Evolutionary conservation across 2,797 vertebrate species (phyloP), one percentile per base, ranked within the genome.

Genomic region (Sciurus carolinensis): DNA sequence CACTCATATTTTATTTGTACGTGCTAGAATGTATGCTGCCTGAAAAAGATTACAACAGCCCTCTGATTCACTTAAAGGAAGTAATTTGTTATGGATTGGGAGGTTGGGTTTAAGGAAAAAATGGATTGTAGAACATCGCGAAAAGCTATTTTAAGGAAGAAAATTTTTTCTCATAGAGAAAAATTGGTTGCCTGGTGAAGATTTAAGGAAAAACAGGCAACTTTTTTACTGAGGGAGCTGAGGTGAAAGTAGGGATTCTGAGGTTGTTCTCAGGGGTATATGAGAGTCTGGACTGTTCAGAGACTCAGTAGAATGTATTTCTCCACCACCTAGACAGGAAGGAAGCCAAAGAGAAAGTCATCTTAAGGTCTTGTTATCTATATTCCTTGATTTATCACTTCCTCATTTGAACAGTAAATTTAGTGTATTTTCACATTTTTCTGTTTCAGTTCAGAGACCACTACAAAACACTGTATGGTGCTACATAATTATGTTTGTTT

Each of bases 1-100:
- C 17, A 80, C 39, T 81, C 82, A 52, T 82, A 92, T 84, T 87
- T 96, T 92, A 94, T 97, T 95, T 96, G 54, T 95, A 97, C 97
- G 87, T 75, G 12, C 79, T 97, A 54, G 93, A 86, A 96, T 93
- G 93, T 94, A 77, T 76, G 50, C 59, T 36, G 42, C 50, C 54
- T 83, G 39, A 82, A 95, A 95, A 95, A 95, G 89, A 96, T 82
- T 86, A 66, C 57, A 96, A 66, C 18, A 84, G 79, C 44, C 92
- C 22, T 72, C 54, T 94, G 91, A 96, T 84, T 97, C 93, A 97
- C 81, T 92, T 91, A 96, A 79, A 95, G 87, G 85, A 95, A 94
- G 28, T 90, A 71, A 92, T 81, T 97, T 96, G n/a, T 89, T 95
- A 67, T 69, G 80, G 96, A 94, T 81, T 72, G 36, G 39, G 52